phyloP scores from a whole-genome alignment of 2,797 vertebrate genomes.

The Neosalanx taihuensis region DNA sequence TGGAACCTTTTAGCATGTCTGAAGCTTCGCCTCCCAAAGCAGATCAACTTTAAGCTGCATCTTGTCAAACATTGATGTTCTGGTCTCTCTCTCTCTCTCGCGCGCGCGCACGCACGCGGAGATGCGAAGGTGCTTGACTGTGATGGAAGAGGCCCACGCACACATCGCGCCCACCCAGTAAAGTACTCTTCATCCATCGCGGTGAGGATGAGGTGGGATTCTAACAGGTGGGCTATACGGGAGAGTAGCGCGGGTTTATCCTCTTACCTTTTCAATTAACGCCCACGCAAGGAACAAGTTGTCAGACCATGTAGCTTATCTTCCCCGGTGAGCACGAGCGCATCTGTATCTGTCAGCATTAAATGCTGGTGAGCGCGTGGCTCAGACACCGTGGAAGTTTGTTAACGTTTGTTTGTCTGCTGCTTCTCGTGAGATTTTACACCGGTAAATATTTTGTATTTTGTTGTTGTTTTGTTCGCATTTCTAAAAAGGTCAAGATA shows the following conservation, averaged over 20 bases:
- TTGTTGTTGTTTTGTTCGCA: constrained; percentile 15
- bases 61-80: too few species aligned
- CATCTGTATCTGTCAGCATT: background rate
- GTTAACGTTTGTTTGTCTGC: constrained; percentile 5
- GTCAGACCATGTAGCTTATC: background rate
- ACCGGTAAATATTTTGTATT: background rate
- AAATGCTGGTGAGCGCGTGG: too few species aligned
- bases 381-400: background rate
- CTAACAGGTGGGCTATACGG: background rate
- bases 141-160: background rate
- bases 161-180: background rate
- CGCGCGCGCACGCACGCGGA: too few species aligned
- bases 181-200: background rate
- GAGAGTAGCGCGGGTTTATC: constrained; percentile 9
- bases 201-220: background rate
- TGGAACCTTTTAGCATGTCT: too few species aligned
- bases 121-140: background rate
- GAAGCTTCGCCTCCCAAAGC: background rate
- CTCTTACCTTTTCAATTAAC: constrained; percentile 6
- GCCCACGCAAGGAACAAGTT: background rate
- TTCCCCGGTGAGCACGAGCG: background rate
- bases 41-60: too few species aligned
- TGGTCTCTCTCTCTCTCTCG: too few species aligned
- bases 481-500: constrained; percentile 52
- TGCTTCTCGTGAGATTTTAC: constrained; percentile 6